phyloP scores from a whole-genome alignment of 1,140 invertebrate species.

The Scylla paramamosain region DNA sequence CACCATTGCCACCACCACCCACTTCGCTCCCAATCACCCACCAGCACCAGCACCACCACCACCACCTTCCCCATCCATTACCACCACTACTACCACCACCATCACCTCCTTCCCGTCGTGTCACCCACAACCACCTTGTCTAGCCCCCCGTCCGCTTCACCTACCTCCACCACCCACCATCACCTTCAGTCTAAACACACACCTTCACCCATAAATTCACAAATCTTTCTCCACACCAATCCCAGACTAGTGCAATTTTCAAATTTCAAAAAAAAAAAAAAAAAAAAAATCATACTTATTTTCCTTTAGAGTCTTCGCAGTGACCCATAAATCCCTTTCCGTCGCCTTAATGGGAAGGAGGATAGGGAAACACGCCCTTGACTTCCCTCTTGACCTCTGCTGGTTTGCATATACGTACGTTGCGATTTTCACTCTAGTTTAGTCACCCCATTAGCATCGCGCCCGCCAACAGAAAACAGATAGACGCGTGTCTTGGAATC shows the following conservation, averaged over 20 bases:
- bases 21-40: no score
- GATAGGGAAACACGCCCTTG: no score
- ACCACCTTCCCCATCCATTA: not conserved
- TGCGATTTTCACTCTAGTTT: no score
- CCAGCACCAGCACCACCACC: no score
- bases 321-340: not conserved
- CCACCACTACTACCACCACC: not conserved
- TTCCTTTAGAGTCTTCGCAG: not conserved
- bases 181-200: not conserved
- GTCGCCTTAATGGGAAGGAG: not conserved
- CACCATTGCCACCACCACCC: no score
- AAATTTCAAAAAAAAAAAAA: not conserved
- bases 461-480: no score
- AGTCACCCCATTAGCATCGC: no score
- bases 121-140: not conserved
- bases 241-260: not conserved
- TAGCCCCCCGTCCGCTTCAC: not conserved
- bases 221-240: not conserved
- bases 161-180: not conserved
- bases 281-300: not conserved
- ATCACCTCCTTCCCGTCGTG: no score
- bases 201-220: not conserved
- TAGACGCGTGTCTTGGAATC: no score
- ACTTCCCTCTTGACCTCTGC: no score
- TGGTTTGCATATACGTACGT: no score